Conservation (phyloP, 2,888 invertebrate genomes). For the Tuta absoluta region DNA sequence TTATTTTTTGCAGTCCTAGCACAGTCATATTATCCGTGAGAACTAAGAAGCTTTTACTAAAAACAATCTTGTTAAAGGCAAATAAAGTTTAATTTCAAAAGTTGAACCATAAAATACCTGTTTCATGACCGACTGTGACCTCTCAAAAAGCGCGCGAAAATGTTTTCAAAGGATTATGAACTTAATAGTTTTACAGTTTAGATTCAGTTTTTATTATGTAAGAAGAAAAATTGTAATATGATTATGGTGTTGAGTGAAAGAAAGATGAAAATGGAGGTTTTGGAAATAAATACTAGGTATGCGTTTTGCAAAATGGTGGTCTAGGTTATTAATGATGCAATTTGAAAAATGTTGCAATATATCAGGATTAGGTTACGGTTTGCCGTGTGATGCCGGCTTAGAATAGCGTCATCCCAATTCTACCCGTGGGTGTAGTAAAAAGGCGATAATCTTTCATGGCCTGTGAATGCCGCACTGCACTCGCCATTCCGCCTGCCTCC, state of each 20-base stretch:
- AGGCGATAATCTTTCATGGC: no score
- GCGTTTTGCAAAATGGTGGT: neutral
- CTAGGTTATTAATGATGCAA: neutral
- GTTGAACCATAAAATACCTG: slow-evolving; percentile 54
- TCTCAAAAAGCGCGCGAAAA: slow-evolving; percentile 68
- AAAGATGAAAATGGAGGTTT: slow-evolving; percentile 1
- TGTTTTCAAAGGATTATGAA: neutral
- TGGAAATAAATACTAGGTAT: slow-evolving; percentile 4
- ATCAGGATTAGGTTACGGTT: no score
- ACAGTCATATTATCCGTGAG: slow-evolving; percentile 2
- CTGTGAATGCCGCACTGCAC: no score
- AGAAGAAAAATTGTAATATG: neutral
- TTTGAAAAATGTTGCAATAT: neutral
- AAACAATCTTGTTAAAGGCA: neutral
- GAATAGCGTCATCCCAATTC: no score
- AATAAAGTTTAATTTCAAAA: slow-evolving; percentile 36
- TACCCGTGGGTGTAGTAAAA: no score
- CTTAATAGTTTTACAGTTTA: neutral
- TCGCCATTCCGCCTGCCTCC: no score
- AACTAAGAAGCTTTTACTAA: neutral
- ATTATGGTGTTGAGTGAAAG: slow-evolving; percentile 6
- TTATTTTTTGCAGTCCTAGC: slow-evolving; percentile 5
- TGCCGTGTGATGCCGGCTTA: no score
- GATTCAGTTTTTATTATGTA: neutral
- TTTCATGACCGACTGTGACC: slow-evolving; percentile 73